These are phyloP conservation scores for Condylostylus longicornis DNA, from an alignment of 1,140 invertebrate species.

Conservation along the genomic window DNA sequence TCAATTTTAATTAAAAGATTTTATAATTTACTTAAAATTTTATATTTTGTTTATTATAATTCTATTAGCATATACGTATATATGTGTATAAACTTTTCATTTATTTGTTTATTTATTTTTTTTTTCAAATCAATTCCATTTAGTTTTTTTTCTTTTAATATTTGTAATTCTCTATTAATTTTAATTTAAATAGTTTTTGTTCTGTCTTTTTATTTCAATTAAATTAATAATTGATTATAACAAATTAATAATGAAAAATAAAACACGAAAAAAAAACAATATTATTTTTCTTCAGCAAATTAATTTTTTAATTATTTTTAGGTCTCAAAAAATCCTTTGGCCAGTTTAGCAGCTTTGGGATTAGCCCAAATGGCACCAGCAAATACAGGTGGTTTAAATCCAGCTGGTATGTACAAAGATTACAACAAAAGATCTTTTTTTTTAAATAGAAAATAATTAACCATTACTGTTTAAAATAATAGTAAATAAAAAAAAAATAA, in stretches of 20 bases:
- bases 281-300: background rate
- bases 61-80: no score
- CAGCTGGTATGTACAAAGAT: slow-evolving; percentile 51
- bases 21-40: no score
- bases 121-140: no score
- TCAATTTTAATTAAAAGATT: no score
- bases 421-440: slow-evolving; percentile 1
- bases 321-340: slow-evolving; percentile 69
- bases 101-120: no score
- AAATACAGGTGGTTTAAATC: slow-evolving; percentile 70
- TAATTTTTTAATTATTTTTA: slow-evolving; percentile 7
- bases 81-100: no score
- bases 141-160: background rate
- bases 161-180: background rate
- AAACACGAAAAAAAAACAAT: background rate
- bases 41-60: no score
- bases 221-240: no score
- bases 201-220: no score
- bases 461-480: background rate
- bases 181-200: background rate
- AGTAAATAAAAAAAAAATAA: no score
- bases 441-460: slow-evolving; percentile 1
- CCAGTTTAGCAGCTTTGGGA: slow-evolving; percentile 68
- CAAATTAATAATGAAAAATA: background rate
- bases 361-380: slow-evolving; percentile 67